Conservation (phyloP, 2,797 vertebrate species). For the Sebastes flavidus region DNA sequence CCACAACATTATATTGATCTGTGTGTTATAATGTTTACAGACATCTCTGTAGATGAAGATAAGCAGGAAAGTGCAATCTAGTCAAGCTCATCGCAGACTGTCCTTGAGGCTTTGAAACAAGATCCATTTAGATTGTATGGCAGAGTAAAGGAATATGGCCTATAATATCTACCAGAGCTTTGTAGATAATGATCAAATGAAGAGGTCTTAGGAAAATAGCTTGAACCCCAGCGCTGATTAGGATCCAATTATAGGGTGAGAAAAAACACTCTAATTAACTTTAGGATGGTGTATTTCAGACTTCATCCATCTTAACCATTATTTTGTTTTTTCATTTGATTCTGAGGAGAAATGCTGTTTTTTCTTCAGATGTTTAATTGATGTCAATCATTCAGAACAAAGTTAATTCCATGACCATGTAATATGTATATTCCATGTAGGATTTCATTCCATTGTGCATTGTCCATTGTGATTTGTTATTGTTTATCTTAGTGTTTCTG, state of each 20-base stretch:
- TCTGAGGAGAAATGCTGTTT: constrained; percentile 10
- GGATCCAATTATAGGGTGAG: constrained; percentile 76
- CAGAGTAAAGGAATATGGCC: constrained; percentile 76
- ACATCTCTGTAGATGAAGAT: constrained; percentile 63
- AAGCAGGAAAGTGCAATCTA: constrained; percentile 65
- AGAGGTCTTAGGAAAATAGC: constrained; percentile 81
- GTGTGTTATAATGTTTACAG: constrained; percentile 67
- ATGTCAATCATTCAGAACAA: background rate
- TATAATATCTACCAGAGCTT: constrained; percentile 79
- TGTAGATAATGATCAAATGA: constrained; percentile 83
- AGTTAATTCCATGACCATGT: background rate
- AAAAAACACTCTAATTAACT: constrained; percentile 56
- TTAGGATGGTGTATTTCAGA: constrained; percentile 35
- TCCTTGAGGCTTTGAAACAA: constrained; percentile 81
- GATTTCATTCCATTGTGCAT: background rate
- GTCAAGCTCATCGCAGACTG: constrained; percentile 65
- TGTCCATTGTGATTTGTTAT: background rate
- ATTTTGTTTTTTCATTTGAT: constrained; percentile 29
- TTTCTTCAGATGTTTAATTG: background rate
- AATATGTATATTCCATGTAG: background rate
- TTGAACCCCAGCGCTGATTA: constrained; percentile 79
- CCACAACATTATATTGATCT: constrained; percentile 34
- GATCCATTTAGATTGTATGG: constrained; percentile 82
- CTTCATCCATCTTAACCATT: background rate
- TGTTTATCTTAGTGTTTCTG: background rate